Evolutionary conservation across 2,888 invertebrate species (phyloP).

Genomic region (Folsomia candida): DNA sequence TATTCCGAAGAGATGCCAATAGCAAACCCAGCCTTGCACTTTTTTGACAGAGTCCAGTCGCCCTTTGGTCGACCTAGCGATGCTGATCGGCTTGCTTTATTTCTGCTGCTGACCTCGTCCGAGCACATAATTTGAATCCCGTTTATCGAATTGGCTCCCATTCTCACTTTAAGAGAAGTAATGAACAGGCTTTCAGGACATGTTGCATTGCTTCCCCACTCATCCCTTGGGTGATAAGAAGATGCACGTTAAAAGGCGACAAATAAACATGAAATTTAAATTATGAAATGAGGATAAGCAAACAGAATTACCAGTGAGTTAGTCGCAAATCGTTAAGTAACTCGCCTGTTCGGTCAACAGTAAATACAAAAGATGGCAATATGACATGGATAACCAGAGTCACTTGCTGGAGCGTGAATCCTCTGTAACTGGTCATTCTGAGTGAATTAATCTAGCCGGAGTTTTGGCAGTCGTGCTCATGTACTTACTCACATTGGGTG

Average conservation of each 20-base stretch:
- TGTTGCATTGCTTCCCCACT: background rate
- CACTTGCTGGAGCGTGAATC: background rate
- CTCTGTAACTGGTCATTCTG: background rate
- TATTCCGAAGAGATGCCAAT: background rate
- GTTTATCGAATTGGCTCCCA: background rate
- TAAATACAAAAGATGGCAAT: background rate
- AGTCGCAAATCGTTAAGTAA: conserved; percentile 4
- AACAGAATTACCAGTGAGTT: no score
- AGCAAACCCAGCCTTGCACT: conserved; percentile 2
- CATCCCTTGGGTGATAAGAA: no score
- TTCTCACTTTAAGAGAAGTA: background rate
- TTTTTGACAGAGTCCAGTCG: background rate
- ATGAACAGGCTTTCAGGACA: background rate
- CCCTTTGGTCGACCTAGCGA: background rate
- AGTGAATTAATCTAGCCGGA: background rate
- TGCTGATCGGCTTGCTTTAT: background rate
- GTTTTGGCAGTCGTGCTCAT: no score
- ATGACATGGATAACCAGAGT: background rate
- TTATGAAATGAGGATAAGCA: no score
- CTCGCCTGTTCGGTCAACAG: background rate
- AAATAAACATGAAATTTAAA: no score
- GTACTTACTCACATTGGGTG: no score
- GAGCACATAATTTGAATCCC: background rate
- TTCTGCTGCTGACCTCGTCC: background rate
- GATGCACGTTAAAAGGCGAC: no score